These are phyloP conservation scores for Phoxinus phoxinus DNA, from an alignment of 2,113 vertebrate species.

Conservation along the genomic window DNA sequence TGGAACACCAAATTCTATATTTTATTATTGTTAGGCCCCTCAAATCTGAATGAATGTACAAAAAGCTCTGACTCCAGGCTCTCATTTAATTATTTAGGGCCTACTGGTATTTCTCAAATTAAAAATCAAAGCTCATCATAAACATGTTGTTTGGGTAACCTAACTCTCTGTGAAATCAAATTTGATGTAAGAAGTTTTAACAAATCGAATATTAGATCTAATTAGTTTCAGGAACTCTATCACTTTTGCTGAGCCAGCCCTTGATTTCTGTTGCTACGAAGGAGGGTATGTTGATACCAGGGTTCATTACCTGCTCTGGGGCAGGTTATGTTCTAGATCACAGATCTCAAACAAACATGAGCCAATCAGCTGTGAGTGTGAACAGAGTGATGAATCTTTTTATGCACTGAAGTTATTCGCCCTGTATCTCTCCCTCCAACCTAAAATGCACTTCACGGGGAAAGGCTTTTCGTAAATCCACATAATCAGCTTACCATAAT, in stretches of 20 bases:
- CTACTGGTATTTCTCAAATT: not conserved
- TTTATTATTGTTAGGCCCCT: not conserved
- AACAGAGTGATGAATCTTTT: slow-evolving; percentile 15
- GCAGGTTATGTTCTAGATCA: not conserved
- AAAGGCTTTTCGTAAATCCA: slow-evolving; percentile 28
- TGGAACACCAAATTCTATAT: not conserved
- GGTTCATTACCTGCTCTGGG: not conserved
- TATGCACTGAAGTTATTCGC: slow-evolving; percentile 8
- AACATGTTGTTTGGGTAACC: not conserved
- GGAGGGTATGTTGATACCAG: not conserved
- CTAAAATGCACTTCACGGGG: slow-evolving; percentile 1
- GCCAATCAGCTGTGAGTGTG: not conserved
- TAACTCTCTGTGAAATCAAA: not conserved
- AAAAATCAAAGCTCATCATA: not conserved
- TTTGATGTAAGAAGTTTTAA: not conserved
- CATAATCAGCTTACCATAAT: slow-evolving; percentile 35
- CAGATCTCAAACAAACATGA: not conserved
- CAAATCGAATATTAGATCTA: not conserved
- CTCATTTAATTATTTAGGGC: not conserved
- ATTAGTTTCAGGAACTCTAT: not conserved
- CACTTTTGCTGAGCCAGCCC: not conserved
- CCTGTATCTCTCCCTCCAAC: not conserved
- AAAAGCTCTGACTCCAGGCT: not conserved
- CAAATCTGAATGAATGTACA: not conserved
- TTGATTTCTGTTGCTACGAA: not conserved